These are phyloP conservation scores for Elmis aenea DNA, from an alignment of 2,888 invertebrate species.

Conservation along the genomic window DNA sequence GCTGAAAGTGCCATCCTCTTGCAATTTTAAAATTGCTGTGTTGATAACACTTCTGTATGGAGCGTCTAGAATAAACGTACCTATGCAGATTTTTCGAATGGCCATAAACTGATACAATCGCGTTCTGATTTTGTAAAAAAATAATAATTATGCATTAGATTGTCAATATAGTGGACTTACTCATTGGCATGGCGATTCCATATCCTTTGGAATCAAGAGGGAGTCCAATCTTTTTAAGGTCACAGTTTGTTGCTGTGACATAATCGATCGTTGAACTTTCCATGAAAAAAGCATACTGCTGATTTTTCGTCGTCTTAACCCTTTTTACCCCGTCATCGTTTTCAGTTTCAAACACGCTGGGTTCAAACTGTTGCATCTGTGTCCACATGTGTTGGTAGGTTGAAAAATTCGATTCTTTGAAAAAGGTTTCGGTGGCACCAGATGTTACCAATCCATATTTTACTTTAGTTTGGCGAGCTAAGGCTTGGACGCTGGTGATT, in stretches of 20 bases:
- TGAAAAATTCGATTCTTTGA: conserved; percentile 83
- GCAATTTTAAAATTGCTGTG: conserved; percentile 79
- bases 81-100: too few species aligned
- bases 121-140: too few species aligned
- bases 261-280: conserved; percentile 95
- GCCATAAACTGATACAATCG: too few species aligned
- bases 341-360: conserved; percentile 74
- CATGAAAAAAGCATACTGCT: conserved; percentile 90
- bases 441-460: conserved; percentile 86
- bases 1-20: conserved; percentile 79
- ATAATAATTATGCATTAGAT: too few species aligned
- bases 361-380: conserved; percentile 79
- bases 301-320: conserved; percentile 66
- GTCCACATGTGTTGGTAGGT: conserved; percentile 90
- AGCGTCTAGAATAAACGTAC: conserved; percentile 52
- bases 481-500: conserved; percentile 86
- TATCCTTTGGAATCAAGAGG: conserved; percentile 87
- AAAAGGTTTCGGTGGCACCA: conserved; percentile 88
- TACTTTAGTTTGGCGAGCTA: conserved; percentile 77
- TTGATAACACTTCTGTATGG: conserved; percentile 78
- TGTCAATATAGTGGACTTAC: too few species aligned
- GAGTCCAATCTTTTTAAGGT: conserved; percentile 74
- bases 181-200: conserved; percentile 85
- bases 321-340: conserved; percentile 84
- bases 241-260: conserved; percentile 78